phyloP scores from a whole-genome alignment of 2,888 invertebrate species.

The Subacronicta megacephala region DNA sequence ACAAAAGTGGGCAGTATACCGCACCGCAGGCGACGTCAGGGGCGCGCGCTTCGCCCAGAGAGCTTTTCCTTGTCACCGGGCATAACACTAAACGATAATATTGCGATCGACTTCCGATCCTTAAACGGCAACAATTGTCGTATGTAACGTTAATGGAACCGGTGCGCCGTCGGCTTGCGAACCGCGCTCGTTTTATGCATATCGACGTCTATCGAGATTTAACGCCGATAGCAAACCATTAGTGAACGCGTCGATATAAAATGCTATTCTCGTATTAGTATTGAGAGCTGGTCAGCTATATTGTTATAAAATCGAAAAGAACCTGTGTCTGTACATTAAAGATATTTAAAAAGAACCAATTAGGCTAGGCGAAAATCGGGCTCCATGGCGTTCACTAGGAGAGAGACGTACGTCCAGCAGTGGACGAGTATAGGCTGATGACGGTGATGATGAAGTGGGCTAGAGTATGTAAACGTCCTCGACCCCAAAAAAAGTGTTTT shows the following conservation, averaged over 20 bases:
- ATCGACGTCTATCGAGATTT: slow-evolving; percentile 63
- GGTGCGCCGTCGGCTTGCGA: slow-evolving; percentile 57
- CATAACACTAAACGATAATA: slow-evolving; percentile 88
- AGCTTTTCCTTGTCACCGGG: slow-evolving; percentile 87
- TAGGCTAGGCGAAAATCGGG: no score
- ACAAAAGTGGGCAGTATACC: slow-evolving; percentile 60
- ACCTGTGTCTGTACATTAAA: no score
- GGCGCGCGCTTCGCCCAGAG: slow-evolving; percentile 70
- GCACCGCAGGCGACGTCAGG: slow-evolving; percentile 72
- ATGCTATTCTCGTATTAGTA: slow-evolving; percentile 36
- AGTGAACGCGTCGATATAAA: slow-evolving; percentile 31
- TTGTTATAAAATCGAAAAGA: no score
- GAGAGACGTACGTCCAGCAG: no score
- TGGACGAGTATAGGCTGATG: no score
- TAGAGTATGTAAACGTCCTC: no score
- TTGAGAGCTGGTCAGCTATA: slow-evolving; percentile 34
- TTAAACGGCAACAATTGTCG: slow-evolving; percentile 85
- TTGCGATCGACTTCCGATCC: slow-evolving; percentile 81
- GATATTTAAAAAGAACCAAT: no score
- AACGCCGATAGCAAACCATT: slow-evolving; percentile 57
- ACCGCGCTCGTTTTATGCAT: slow-evolving; percentile 72
- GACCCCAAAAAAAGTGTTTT: no score
- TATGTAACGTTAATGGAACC: slow-evolving; percentile 81
- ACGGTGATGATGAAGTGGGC: no score
- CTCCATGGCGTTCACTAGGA: no score